Evolutionary conservation across 2,113 vertebrate genomes (phyloP), one percentile per base, ranked within the genome.

Genomic region (Mustela lutreola): DNA sequence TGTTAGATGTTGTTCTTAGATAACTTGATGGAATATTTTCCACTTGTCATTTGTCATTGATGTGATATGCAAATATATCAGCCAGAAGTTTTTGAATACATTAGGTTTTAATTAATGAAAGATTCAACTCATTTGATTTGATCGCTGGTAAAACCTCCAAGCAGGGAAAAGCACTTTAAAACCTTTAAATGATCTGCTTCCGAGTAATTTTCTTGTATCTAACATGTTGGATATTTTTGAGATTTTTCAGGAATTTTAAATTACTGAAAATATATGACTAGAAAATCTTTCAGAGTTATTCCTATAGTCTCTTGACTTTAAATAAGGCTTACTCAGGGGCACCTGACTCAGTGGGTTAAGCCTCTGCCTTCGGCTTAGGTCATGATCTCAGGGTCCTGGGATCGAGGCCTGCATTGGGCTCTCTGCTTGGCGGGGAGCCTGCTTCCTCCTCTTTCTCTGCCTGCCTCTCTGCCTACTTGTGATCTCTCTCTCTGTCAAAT

Each of bases 21-120:
- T 94, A 81, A 56, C 5, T 88, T 88, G 73, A 26, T 89, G 75
- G 73, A 84, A 36, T 82, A 60, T 87, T 95, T 87, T 94, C 36
- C 31, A 79, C 0, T 94, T 90, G 73, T 91, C 9, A 48, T 78
- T 92, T 91, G 19, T 95, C 56, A 78, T 58, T 92, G 33, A 87
- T 39, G 28, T 80, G 24, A 71, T 89, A 75, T 58, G 8, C 10
- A 93, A 63, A 50, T 92, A 0, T 3, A 50, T 58, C 83, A 94
- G 0, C 22, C 4, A 36, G 16, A 94, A 39, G 42, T 95, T 92
- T 16, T 91, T 90, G 70, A 84, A 67, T 33, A 7, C 1, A 21
- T 16, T 83, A 15, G 10, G 42, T 88, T 53, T 89, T 85, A 92
- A 75, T 62, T 75, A 73, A 92, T 78, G 56, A 58, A 92, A 80